A percentile compares a stretch with the other conserved stretches of the same genome.
phyloP scores from a whole-genome alignment of 1,140 invertebrate genomes.

The Ladona fulva region DNA sequence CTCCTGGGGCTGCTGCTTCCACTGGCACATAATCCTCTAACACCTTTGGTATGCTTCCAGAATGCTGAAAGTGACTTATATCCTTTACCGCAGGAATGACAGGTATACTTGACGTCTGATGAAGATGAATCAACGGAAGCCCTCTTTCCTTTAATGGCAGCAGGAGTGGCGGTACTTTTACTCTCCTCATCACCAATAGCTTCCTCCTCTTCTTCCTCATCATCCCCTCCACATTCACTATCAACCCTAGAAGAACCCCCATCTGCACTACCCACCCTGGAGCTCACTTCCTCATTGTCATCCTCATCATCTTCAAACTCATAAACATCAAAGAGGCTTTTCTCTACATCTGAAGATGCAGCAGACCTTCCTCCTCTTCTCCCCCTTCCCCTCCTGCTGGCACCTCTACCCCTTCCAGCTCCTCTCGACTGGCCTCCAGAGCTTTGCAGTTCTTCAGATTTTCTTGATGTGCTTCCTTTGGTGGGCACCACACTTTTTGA shows the following conservation, averaged over 20 bases:
- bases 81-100: neutral
- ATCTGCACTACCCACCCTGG: neutral
- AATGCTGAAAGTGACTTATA: neutral
- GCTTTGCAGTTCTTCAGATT: neutral
- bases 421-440: neutral
- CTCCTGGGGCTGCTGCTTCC: neutral
- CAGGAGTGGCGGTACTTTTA: neutral
- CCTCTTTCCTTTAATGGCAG: neutral
- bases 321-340: neutral
- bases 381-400: neutral
- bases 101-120: neutral
- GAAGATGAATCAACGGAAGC: neutral
- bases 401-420: neutral
- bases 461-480: neutral
- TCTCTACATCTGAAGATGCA: neutral
- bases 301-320: neutral
- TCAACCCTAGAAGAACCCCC: neutral
- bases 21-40: neutral
- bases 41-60: constrained; percentile 3
- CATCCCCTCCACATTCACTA: neutral
- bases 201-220: neutral
- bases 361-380: neutral
- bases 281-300: neutral
- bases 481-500: neutral
- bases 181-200: neutral